These are phyloP conservation scores for Sweltsa coloradensis DNA, from an alignment of 1,140 invertebrate genomes.

Conservation along the genomic window DNA sequence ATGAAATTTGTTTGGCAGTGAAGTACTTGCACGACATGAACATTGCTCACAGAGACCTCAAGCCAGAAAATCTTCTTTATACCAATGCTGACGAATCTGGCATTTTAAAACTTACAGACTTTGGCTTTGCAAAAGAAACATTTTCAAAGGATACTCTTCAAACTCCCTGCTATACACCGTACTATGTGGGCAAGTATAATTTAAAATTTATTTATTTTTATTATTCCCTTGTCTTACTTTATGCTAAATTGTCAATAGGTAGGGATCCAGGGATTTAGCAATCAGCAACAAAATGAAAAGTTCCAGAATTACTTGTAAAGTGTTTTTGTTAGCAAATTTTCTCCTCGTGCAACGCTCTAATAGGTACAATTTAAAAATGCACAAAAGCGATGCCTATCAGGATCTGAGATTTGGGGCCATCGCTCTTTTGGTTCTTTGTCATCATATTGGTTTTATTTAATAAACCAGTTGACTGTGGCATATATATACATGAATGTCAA, in stretches of 20 bases:
- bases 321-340: no score
- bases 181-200: constrained; percentile 75
- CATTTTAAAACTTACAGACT: constrained; percentile 92
- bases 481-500: no score
- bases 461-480: no score
- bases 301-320: no score
- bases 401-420: no score
- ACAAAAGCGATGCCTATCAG: no score
- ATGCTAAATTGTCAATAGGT: background rate
- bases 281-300: no score
- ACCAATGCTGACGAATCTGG: constrained; percentile 55
- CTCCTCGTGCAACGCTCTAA: no score
- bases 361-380: no score
- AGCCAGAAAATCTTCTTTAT: constrained; percentile 84
- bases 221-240: background rate
- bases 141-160: constrained; percentile 73
- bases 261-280: no score
- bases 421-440: no score
- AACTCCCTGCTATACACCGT: constrained; percentile 97
- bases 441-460: no score
- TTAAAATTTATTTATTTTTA: constrained; percentile 15
- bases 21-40: constrained; percentile 88
- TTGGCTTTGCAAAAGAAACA: constrained; percentile 99
- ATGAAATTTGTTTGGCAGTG: constrained; percentile 93
- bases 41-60: constrained; percentile 94